Evolutionary conservation across 2,888 invertebrate genomes (phyloP).

Genomic region (Lymantria dispar): DNA sequence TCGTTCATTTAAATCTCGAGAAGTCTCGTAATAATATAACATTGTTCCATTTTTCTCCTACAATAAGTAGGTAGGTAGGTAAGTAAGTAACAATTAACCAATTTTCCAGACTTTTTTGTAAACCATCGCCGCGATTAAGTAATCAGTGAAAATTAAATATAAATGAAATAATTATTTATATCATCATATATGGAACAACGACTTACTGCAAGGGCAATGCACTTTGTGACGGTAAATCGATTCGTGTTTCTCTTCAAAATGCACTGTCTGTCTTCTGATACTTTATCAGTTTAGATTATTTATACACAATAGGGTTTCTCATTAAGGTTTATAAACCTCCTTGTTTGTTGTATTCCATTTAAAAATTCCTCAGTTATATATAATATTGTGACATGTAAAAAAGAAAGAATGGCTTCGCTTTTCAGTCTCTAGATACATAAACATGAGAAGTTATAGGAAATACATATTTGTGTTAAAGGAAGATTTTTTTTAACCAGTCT

Average conservation of each 20-base stretch:
- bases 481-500: too few species aligned
- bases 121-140: slow-evolving; percentile 30
- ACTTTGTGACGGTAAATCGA: slow-evolving; percentile 53
- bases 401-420: too few species aligned
- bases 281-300: slow-evolving; percentile 44
- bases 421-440: too few species aligned
- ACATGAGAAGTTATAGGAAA: too few species aligned
- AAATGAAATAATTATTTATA: slow-evolving; percentile 46
- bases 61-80: too few species aligned
- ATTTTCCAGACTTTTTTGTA: not conserved
- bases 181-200: slow-evolving; percentile 41
- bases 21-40: too few species aligned
- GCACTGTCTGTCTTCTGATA: slow-evolving; percentile 47
- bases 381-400: too few species aligned
- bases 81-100: not conserved
- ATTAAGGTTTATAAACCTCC: slow-evolving; percentile 41
- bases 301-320: slow-evolving; percentile 43
- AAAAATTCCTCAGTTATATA: too few species aligned
- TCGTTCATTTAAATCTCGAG: too few species aligned
- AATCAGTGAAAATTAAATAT: slow-evolving; percentile 41
- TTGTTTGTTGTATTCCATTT: slow-evolving; percentile 4
- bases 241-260: slow-evolving; percentile 51
- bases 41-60: too few species aligned
- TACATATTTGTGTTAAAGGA: too few species aligned
- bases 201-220: slow-evolving; percentile 52